phyloP scores from a whole-genome alignment of 2,888 invertebrate species.

The Bellardia pandia region DNA sequence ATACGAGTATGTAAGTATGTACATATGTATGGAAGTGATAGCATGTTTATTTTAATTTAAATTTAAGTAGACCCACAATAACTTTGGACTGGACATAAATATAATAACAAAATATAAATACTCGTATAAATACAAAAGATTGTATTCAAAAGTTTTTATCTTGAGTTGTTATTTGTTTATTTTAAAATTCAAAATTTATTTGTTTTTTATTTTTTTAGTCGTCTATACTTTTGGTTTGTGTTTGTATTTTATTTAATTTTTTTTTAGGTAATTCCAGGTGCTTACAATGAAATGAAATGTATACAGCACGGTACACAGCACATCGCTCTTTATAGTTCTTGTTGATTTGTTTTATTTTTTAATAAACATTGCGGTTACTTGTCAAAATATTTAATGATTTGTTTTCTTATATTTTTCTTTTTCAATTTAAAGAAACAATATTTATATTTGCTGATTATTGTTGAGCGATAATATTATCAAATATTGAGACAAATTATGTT shows the following conservation, averaged over 20 bases:
- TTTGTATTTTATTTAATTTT: slow-evolving; percentile 12
- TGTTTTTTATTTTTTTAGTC: slow-evolving; percentile 9
- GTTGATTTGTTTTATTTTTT: slow-evolving; percentile 1
- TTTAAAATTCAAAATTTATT: slow-evolving; percentile 11
- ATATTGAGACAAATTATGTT: slow-evolving; percentile 53
- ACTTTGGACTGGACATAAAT: background rate
- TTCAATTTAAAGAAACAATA: slow-evolving; percentile 9
- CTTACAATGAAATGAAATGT: slow-evolving; percentile 10
- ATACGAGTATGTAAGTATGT: no score
- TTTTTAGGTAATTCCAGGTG: slow-evolving; percentile 53
- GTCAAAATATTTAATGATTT: slow-evolving; percentile 33
- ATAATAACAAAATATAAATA: background rate
- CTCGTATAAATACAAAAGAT: background rate
- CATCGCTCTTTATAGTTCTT: slow-evolving; percentile 12
- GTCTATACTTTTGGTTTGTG: background rate
- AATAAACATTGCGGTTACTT: slow-evolving; percentile 42
- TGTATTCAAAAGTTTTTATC: slow-evolving; percentile 50
- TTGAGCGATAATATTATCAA: slow-evolving; percentile 36
- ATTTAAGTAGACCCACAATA: background rate
- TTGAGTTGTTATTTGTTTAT: slow-evolving; percentile 42
- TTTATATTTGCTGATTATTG: slow-evolving; percentile 30
- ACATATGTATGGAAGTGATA: no score
- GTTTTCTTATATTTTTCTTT: background rate
- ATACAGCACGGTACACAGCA: background rate
- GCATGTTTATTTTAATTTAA: background rate